Evolutionary conservation across 2,888 invertebrate genomes (phyloP).

Genomic region (Poecilobothrus nobilitatus): DNA sequence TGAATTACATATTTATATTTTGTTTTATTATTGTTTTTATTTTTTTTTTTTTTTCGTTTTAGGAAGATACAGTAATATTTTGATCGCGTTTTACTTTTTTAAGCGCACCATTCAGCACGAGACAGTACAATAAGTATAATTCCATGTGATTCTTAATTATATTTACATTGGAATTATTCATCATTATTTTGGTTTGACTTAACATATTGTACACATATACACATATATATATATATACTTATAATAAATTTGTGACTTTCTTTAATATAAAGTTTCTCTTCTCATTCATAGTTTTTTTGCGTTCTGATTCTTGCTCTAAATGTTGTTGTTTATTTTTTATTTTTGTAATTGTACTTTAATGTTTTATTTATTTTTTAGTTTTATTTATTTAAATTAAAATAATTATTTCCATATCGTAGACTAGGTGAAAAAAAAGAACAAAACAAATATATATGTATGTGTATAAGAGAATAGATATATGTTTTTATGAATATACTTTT

Average conservation of each 20-base stretch:
- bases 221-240: background rate
- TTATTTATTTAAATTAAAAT: too few relatives aligned
- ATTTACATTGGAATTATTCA: background rate
- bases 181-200: background rate
- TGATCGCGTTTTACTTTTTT: constrained; percentile 2
- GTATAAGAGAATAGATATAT: too few relatives aligned
- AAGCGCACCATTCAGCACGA: background rate
- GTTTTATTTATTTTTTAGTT: too few relatives aligned
- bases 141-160: constrained; percentile 4
- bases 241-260: background rate
- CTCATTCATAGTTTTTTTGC: background rate
- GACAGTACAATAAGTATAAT: background rate
- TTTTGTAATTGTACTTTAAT: too few relatives aligned
- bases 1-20: too few relatives aligned
- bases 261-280: background rate
- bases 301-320: constrained; percentile 6
- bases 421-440: too few relatives aligned
- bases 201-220: background rate
- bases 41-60: background rate
- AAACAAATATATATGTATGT: too few relatives aligned
- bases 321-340: background rate
- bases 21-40: background rate
- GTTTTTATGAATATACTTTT: too few relatives aligned
- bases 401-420: too few relatives aligned
- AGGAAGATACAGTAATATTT: constrained; percentile 1